These are phyloP conservation scores for Hemicentrotus pulcherrimus DNA, from an alignment of 35 echinoderm and acorn worm genomes.

Conservation along the genomic window DNA sequence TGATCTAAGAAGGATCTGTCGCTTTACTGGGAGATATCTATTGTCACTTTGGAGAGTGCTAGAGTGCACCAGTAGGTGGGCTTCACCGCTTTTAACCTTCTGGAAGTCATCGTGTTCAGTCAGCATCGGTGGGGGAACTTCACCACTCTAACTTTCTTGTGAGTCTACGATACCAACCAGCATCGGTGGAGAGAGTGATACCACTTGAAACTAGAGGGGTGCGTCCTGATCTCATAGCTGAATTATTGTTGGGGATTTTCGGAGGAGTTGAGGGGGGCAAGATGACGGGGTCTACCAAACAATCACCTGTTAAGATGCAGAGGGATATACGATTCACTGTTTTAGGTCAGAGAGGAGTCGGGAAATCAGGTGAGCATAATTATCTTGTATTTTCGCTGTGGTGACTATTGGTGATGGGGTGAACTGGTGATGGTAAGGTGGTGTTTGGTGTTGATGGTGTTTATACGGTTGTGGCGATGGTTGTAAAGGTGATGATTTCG, in stretches of 20 bases:
- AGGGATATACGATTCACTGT: constrained; percentile 10
- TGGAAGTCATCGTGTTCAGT: not conserved
- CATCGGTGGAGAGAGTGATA: not conserved
- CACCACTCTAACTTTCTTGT: not conserved
- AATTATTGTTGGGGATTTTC: not conserved
- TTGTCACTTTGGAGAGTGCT: not conserved
- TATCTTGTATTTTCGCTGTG: not conserved
- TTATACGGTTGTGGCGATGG: not conserved
- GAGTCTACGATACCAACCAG: not conserved
- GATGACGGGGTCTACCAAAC: constrained; percentile 24
- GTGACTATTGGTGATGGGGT: not conserved
- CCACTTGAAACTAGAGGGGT: not conserved
- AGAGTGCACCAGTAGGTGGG: not conserved
- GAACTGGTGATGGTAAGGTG: not conserved
- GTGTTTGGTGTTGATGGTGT: not conserved
- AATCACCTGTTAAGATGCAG: constrained; percentile 26
- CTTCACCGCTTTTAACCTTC: not conserved
- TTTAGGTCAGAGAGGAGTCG: not conserved
- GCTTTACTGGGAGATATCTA: not conserved
- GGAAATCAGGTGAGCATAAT: constrained; percentile 15
- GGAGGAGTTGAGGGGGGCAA: not conserved
- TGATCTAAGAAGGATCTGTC: not conserved
- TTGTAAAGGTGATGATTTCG: no score
- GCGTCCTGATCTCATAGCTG: not conserved
- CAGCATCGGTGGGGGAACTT: no score